Base-by-base conservation (phyloP, 2,797 vertebrate species). In the Neosilurus mollespiculum region DNA sequence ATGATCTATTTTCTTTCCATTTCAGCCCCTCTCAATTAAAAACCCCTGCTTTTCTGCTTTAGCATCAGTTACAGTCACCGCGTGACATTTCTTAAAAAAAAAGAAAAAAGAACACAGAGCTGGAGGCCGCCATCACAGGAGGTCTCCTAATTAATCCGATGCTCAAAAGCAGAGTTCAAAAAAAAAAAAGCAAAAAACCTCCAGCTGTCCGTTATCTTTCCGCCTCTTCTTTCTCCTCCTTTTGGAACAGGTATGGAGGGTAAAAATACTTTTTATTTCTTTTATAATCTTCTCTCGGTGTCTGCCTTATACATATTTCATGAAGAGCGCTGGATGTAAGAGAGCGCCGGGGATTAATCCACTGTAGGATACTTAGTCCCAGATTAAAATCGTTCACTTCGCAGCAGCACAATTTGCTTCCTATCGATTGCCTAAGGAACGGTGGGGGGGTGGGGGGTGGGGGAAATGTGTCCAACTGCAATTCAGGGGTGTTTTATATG, bases 361-460 rank as follows among this genome's bases (percentile, higher is more conserved):
- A 94, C 94, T 93, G 89, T 92, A 93, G 93, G 93, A 94, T 95
- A 94, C 95, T 95, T 95, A 95, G 94, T 94, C 92, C 90, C 93
- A 94, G 95, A 95, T 95, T 95, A 95, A 94, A 95, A 95, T 94
- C 93, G 91, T 87, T 92, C 89, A 93, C 94, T 92, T 92, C 90
- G 91, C 90, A 92, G 92, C 91, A 87, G 93, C 91, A 91, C 93
- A 94, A 95, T 95, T 95, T 90, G 90, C 87, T 90, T 94, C 89
- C 91, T 90, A 94, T 95, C 94, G 94, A 95, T 94, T 92, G 92
- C 89, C 90, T 88, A 81, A 88, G 90, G 92, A 56, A 30, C 43
- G 4, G 43, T 43, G 43, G 49, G 51, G 89, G 91, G 22, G 43
- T 37, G 9, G 34, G 22, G 58, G 43, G 11, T 64, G 2, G 62